Evolutionary conservation across 2,113 vertebrate species (phyloP), one percentile per base, ranked within the genome.

Genomic region (Prietella phreatophila): DNA sequence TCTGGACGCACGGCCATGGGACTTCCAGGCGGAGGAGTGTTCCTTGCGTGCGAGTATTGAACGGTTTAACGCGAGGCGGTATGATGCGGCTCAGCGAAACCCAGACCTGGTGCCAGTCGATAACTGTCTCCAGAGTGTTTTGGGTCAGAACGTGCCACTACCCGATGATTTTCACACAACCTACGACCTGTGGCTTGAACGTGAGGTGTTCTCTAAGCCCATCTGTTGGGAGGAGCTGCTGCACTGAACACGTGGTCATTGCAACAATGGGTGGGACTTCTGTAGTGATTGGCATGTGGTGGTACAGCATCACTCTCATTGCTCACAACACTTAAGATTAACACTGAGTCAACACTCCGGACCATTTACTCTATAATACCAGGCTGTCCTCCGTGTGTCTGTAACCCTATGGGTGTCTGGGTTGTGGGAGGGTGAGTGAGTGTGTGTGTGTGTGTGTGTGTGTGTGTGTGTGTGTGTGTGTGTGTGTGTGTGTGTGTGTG

Each of bases 221-320:
- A 99, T 99, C 92, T 98, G 97, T 73, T 99, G 98, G 98, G 98
- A 99, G 87, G 98, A 99, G 90, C 95, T 99, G 91, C 95, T 99
- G 69, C 97, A 99, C 91, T 99, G 95, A 97, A n/a, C 6, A 7
- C 0, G 25, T 27, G 76, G 36, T 75, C 36, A 75, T 39, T 4
- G 7, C 5, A 5, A 5, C 42, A 53, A 5, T 76, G 73, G 39
- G 73, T 14, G 39, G 20, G 22, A 39, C 39, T 76, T 76, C 20
- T 76, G 39, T 22, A 13, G 22, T 76, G 39, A 47, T 47, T 42
- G 71, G 47, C 36, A 20, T 3, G 10, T 47, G 20, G 73, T 56
- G 76, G 27, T 3, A 4, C 47, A 30, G 50, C 76, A 55, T 80
- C 25, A n/a, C 76, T 30, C 19, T 56, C 71, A 14, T 30, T 33